These are phyloP conservation scores for Meloidogyne floridensis DNA, from an alignment of 1,140 invertebrate species.

Conservation along the genomic window DNA sequence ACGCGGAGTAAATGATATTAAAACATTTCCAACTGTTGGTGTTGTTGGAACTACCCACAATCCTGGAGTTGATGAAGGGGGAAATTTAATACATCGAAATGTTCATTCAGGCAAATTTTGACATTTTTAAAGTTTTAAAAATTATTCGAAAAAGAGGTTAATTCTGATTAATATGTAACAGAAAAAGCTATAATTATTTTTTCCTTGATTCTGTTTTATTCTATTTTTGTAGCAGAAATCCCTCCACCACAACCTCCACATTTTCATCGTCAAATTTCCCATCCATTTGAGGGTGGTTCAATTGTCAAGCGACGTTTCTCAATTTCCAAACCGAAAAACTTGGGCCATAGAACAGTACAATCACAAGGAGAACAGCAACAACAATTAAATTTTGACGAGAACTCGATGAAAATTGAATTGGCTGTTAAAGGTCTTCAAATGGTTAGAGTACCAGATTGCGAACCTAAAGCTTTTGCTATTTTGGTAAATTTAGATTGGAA, in stretches of 20 bases:
- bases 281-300: slow-evolving; percentile 7
- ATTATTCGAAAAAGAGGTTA: too few relatives aligned
- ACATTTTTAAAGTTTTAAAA: background rate
- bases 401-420: background rate
- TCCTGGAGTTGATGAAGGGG: background rate
- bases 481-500: slow-evolving; percentile 3
- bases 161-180: too few relatives aligned
- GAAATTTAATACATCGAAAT: background rate
- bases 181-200: too few relatives aligned
- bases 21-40: background rate
- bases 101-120: background rate
- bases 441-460: slow-evolving; percentile 35
- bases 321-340: slow-evolving; percentile 10
- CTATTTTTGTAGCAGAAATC: background rate
- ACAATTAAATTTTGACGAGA: background rate
- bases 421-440: slow-evolving; percentile 26
- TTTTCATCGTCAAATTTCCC: background rate
- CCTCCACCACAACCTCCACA: background rate
- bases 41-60: background rate
- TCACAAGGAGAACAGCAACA: slow-evolving; percentile 4
- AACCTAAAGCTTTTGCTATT: slow-evolving; percentile 39
- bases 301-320: background rate
- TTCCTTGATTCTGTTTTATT: background rate
- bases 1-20: background rate
- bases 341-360: slow-evolving; percentile 31